Percentiles rank a stretch among this genome's conserved stretches.
Conservation (phyloP, 2,888 invertebrate genomes). For the Eudasyphora cyanicolor region DNA sequence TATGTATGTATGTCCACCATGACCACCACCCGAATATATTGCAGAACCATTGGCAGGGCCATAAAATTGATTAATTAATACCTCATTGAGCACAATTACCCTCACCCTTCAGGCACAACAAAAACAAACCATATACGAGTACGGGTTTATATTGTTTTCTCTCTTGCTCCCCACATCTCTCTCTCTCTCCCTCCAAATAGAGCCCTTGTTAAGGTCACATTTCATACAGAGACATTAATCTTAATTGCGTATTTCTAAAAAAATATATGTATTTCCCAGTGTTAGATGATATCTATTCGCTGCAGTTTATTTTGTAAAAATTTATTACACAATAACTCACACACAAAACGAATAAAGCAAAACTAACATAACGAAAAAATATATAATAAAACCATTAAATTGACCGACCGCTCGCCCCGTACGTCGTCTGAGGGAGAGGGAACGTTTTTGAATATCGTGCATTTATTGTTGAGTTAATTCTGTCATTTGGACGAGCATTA, state of each 20-base stretch:
- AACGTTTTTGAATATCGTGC: background rate
- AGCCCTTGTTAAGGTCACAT: background rate
- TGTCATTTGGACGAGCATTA: constrained; percentile 32
- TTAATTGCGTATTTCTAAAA: background rate
- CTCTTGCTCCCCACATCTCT: no score
- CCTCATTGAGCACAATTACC: constrained; percentile 14
- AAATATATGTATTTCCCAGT: background rate
- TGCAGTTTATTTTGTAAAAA: background rate
- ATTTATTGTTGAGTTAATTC: constrained; percentile 15
- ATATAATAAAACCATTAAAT: no score
- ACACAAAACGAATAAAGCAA: background rate
- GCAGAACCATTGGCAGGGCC: background rate
- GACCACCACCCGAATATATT: background rate
- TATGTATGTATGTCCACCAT: background rate
- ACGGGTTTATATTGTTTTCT: no score
- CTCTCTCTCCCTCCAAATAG: background rate
- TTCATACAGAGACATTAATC: background rate
- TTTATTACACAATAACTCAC: constrained; percentile 10
- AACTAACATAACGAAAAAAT: no score
- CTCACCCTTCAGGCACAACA: background rate
- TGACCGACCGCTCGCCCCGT: no score
- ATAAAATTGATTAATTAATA: constrained; percentile 21
- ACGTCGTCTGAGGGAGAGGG: no score
- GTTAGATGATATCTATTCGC: background rate
- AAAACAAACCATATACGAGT: no score